Evolutionary conservation across 2,888 invertebrate species (phyloP).

Genomic region (Subacronicta megacephala): DNA sequence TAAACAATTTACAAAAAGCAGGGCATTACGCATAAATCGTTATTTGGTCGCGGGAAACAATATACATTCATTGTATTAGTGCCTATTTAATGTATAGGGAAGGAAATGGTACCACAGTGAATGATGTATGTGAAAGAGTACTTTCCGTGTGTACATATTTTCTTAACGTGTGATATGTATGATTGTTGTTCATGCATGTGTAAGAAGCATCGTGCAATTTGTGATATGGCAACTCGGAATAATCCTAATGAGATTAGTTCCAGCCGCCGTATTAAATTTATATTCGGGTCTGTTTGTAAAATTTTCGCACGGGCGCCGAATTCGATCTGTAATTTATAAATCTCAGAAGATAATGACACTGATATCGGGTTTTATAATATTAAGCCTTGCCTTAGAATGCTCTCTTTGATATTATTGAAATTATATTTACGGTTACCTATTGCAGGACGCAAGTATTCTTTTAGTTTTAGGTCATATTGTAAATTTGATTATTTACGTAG

Average conservation of each 20-base stretch:
- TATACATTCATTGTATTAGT: slow-evolving; percentile 66
- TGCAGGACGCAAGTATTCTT: slow-evolving; percentile 88
- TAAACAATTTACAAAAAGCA: slow-evolving; percentile 55
- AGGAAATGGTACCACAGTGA: slow-evolving; percentile 54
- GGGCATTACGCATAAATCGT: slow-evolving; percentile 63
- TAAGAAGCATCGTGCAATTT: slow-evolving; percentile 55
- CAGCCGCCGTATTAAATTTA: slow-evolving; percentile 27
- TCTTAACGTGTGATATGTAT: slow-evolving; percentile 70
- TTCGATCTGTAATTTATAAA: slow-evolving; percentile 58
- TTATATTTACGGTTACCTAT: slow-evolving; percentile 88
- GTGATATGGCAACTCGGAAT: slow-evolving; percentile 46
- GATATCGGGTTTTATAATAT: slow-evolving; percentile 65
- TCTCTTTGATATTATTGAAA: slow-evolving; percentile 85
- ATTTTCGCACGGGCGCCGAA: slow-evolving; percentile 29
- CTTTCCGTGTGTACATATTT: slow-evolving; percentile 64
- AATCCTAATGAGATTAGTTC: slow-evolving; percentile 31
- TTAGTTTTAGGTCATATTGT: slow-evolving; percentile 84
- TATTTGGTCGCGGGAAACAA: slow-evolving; percentile 58
- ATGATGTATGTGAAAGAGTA: slow-evolving; percentile 47
- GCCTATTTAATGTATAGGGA: slow-evolving; percentile 69
- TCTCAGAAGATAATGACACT: slow-evolving; percentile 63
- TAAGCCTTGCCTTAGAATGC: slow-evolving; percentile 87
- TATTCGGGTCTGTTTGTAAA: slow-evolving; percentile 44
- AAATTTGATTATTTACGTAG: slow-evolving; percentile 83
- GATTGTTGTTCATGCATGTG: slow-evolving; percentile 62